Conservation (phyloP, 2,888 invertebrate genomes). For the Tenthredo distinguenda region DNA sequence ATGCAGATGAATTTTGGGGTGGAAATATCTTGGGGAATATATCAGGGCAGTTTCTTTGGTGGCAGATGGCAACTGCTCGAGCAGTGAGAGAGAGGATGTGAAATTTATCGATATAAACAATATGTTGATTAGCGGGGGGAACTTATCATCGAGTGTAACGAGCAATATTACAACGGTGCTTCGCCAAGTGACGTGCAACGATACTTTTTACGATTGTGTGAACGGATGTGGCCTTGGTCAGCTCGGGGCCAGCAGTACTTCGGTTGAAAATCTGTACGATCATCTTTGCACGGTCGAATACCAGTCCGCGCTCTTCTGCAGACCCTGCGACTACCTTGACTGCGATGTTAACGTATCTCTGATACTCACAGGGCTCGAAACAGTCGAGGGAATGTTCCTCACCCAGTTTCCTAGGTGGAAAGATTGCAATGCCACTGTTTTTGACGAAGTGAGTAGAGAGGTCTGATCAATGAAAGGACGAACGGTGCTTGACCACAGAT, state of each 20-base stretch:
- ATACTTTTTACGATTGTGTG: constrained; percentile 32
- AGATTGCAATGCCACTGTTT: constrained; percentile 65
- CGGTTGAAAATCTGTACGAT: constrained; percentile 60
- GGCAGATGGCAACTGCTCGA: neutral
- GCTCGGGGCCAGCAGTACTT: neutral
- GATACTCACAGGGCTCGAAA: constrained; percentile 67
- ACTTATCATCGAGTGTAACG: constrained; percentile 17
- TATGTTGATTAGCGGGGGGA: constrained; percentile 35
- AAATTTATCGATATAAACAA: constrained; percentile 7
- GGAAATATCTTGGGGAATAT: neutral
- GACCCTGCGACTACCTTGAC: constrained; percentile 66
- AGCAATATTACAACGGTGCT: constrained; percentile 25
- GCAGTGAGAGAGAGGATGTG: constrained; percentile 7
- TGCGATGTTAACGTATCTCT: constrained; percentile 69
- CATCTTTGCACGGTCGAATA: constrained; percentile 64
- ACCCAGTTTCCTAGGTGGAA: constrained; percentile 64
- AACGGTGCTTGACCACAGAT: neutral
- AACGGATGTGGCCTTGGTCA: constrained; percentile 13
- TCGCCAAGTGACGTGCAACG: constrained; percentile 42
- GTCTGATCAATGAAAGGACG: neutral
- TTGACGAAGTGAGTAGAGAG: constrained; percentile 57
- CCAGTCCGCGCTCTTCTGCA: constrained; percentile 64
- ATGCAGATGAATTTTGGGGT: neutral
- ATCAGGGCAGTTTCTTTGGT: neutral
- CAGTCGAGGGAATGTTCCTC: constrained; percentile 68